These are phyloP conservation scores for Toxostoma redivivum DNA, from an alignment of 2,113 vertebrate species.

Conservation along the genomic window DNA sequence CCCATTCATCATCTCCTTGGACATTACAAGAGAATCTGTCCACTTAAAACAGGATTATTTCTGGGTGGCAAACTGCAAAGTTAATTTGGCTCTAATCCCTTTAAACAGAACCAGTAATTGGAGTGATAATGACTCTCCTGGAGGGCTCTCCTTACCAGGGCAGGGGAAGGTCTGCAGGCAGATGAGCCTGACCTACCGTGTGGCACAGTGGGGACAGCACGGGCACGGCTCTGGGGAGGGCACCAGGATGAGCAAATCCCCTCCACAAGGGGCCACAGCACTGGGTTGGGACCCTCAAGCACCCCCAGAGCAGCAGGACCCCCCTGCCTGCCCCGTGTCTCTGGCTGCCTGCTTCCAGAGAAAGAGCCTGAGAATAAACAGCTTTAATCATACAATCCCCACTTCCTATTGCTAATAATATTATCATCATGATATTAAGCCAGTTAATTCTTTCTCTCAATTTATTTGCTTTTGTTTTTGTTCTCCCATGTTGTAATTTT, in stretches of 20 bases:
- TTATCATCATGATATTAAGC: constrained; percentile 58
- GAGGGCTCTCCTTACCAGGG: background rate
- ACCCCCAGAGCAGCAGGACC: rapidly evolving
- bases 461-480: constrained; percentile 59
- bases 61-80: constrained; percentile 64
- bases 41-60: constrained; percentile 64
- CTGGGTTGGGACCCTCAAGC: rapidly evolving
- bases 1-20: background rate
- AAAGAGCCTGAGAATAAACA: background rate
- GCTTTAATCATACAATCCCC: constrained; percentile 25
- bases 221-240: rapidly evolving
- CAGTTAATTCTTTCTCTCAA: constrained; percentile 56
- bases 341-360: rapidly evolving
- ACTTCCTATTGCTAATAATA: constrained; percentile 57
- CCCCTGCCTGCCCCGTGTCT: rapidly evolving
- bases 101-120: constrained; percentile 68
- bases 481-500: constrained; percentile 66
- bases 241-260: rapidly evolving
- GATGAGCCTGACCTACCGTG: rapidly evolving
- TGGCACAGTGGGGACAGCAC: rapidly evolving
- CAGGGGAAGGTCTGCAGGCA: background rate
- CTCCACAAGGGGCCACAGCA: rapidly evolving
- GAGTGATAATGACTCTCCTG: constrained; percentile 48
- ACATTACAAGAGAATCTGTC: background rate
- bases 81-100: constrained; percentile 70